These are phyloP conservation scores for Aldabrachelys gigantea DNA, from an alignment of 2,113 vertebrate species.

Conservation along the genomic window DNA sequence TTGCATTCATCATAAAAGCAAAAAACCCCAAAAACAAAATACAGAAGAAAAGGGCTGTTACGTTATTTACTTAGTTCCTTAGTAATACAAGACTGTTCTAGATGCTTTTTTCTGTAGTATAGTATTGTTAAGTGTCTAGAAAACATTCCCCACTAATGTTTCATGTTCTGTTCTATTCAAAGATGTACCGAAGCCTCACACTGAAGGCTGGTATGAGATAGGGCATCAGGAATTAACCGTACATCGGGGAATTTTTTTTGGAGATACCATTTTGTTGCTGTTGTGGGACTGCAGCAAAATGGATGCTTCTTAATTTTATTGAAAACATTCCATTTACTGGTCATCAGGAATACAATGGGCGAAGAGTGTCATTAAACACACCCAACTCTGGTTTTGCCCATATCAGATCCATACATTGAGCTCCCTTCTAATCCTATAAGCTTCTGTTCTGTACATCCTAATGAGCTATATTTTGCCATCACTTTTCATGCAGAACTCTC, in stretches of 20 bases:
- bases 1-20: background rate
- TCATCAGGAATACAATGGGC: background rate
- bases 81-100: accelerated
- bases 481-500: background rate
- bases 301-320: background rate
- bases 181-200: background rate
- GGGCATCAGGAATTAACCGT: background rate
- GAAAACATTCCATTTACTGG: background rate
- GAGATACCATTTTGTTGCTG: background rate
- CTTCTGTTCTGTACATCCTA: background rate
- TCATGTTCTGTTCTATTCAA: background rate
- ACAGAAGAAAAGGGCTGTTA: background rate
- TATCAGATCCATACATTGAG: background rate
- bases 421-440: background rate
- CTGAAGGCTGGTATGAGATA: background rate
- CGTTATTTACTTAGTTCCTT: background rate
- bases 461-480: background rate
- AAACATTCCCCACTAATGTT: background rate
- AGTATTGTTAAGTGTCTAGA: background rate
- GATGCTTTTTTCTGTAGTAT: background rate
- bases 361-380: slow-evolving; percentile 18
- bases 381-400: background rate
- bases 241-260: background rate
- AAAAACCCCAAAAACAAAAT: background rate
- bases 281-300: background rate